Evolutionary conservation across 2,797 vertebrate genomes (phyloP), one percentile per base, ranked within the genome.

Genomic region (Threskiornis aethiopicus): DNA sequence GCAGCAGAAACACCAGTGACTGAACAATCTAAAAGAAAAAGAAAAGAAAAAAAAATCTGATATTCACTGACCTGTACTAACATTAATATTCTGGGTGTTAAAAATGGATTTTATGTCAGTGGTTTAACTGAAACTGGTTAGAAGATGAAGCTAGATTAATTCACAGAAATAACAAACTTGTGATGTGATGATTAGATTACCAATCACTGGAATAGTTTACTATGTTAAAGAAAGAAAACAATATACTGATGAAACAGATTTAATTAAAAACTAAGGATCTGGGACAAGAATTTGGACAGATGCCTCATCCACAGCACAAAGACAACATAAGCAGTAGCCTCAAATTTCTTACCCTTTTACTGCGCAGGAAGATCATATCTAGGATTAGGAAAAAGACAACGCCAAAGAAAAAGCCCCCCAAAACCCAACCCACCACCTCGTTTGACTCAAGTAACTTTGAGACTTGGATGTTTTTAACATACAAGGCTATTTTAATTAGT

Each of bases 1-100:
- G 98, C 21, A 98, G 98, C 93, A 99, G 97, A 96, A 99, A 99
- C 25, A 98, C 96, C 79, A 99, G 97, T 2, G 99, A 99, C 93
- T 99, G 99, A 93, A 97, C 98, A 95, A 99, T 99, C 99, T 99
- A 39, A 71, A 79, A 71, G 59, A 67, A 70, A 76, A 16, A 26
- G 84, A 79, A 71, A 10, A 59, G 62, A 29, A 35, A 35, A 82
- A 37, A 22, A 46, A 44, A 41, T 19, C 13, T 85, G 18, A 3
- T 70, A 47, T 54, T 94, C 84, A 80, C 28, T 69, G 33, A 78
- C 17, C 7, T 17, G 5, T 28, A 73, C 18, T n/a, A 42, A 54
- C 24, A 72, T 24, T 71, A 70, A 39, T 31, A 83, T 41, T 75
- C 49, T 5, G 8, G 11, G 8, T 35, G n/a, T 69, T 78, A 70